Conservation (phyloP, 2,888 invertebrate genomes). For the Drosophila maculinotata region DNA sequence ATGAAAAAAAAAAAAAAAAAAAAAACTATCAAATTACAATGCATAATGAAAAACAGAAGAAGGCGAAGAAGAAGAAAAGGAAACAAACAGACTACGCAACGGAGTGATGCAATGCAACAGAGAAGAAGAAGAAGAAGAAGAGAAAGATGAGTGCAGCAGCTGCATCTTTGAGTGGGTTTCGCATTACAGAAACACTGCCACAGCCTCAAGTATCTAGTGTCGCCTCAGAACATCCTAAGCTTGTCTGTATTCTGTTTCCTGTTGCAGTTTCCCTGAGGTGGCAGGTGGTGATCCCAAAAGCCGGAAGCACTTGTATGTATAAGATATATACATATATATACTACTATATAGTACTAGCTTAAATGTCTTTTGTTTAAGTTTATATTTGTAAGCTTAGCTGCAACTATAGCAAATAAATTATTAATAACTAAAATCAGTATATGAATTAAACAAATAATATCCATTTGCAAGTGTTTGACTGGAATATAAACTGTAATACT, state of each 20-base stretch:
- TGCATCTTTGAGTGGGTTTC: slow-evolving; percentile 48
- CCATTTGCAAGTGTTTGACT: neutral
- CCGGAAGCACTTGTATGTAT: slow-evolving; percentile 44
- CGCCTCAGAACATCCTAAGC: slow-evolving; percentile 15
- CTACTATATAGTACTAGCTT: no score
- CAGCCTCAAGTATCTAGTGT: slow-evolving; percentile 46
- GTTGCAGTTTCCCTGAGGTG: slow-evolving; percentile 28
- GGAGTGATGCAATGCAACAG: slow-evolving; percentile 53
- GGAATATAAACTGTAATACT: no score
- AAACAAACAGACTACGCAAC: slow-evolving; percentile 31
- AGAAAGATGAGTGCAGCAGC: slow-evolving; percentile 17
- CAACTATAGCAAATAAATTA: slow-evolving; percentile 27
- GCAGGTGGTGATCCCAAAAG: slow-evolving; percentile 43
- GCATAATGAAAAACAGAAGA: slow-evolving; percentile 25
- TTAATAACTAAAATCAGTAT: no score
- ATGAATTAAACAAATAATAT: neutral
- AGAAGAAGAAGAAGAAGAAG: slow-evolving; percentile 24
- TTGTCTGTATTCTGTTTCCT: slow-evolving; percentile 38
- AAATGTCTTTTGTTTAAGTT: no score
- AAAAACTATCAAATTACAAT: slow-evolving; percentile 65
- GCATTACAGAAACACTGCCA: slow-evolving; percentile 36
- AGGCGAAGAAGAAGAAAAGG: slow-evolving; percentile 21
- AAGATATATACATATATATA: no score
- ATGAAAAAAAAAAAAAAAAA: slow-evolving; percentile 18
- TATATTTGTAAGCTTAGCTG: slow-evolving; percentile 6